Conservation (phyloP, 2,888 invertebrate species). For the Polydrusus pterygomalis region DNA sequence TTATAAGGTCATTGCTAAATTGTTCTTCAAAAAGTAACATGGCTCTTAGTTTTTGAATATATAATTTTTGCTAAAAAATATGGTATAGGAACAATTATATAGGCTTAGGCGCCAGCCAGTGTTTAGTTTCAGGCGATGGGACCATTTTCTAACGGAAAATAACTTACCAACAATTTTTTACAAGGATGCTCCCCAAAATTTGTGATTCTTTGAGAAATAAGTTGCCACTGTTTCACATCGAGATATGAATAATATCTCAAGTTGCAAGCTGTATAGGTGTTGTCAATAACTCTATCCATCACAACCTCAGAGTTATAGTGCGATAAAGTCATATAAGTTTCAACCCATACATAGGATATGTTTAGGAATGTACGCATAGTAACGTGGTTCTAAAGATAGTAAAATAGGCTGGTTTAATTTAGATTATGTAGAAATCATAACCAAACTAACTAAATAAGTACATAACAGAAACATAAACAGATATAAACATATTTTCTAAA, state of each 20-base stretch:
- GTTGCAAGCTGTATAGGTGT: constrained; percentile 64
- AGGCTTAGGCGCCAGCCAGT: too few relatives aligned
- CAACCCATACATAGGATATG: constrained; percentile 68
- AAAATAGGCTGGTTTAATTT: not conserved
- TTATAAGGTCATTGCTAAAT: constrained; percentile 62
- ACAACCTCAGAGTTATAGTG: constrained; percentile 64
- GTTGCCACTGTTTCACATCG: constrained; percentile 67
- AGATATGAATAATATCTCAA: constrained; percentile 68
- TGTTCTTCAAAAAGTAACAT: constrained; percentile 65
- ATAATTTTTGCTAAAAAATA: constrained; percentile 66
- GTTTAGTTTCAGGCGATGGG: too few relatives aligned
- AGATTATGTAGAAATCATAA: too few relatives aligned
- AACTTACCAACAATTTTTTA: constrained; percentile 62
- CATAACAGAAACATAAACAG: too few relatives aligned
- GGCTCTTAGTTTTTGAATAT: constrained; percentile 67
- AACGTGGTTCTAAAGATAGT: constrained; percentile 66
- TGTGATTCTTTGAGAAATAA: constrained; percentile 68
- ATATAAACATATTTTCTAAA: too few relatives aligned
- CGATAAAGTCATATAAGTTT: constrained; percentile 65
- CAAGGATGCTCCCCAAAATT: constrained; percentile 70
- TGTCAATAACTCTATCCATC: constrained; percentile 59
- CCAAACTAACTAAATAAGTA: too few relatives aligned
- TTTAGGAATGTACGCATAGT: constrained; percentile 68
- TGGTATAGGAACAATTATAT: too few relatives aligned
- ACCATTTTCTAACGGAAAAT: not conserved